Base-by-base conservation (phyloP, 2,113 vertebrate genomes). In the Phaetusa simplex region DNA sequence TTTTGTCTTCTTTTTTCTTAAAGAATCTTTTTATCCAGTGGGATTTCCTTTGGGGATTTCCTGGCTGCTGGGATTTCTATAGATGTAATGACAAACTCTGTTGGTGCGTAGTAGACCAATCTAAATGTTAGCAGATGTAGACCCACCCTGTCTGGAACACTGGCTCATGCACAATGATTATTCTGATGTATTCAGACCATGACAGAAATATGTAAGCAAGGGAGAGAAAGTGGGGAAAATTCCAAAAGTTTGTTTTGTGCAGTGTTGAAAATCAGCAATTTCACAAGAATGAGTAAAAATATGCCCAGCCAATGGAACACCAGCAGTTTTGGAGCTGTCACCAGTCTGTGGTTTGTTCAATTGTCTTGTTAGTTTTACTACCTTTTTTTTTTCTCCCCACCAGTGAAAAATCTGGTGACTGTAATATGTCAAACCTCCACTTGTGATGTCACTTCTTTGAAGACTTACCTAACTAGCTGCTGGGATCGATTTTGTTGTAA, bases 401-500 rank as follows among this genome's bases (percentile, higher is more conserved):
- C 62, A 67, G 70, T 84, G 66, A 90, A 87, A 87, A 74, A 47
- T 45, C 62, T 56, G 26, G 17, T 81, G n/a, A 73, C 50, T 56
- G 61, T 38, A 76, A 56, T n/a, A 38, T 12, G 34, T 61, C 56
- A 70, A 71, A 93, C 36, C 86, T 89, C 87, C 4, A 5, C 32
- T 76, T 61, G 34, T 15, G 38, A 53, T 86, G 38, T 32, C 5
- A 13, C 56, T 92, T 79, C 53, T 93, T 73, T 11, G 17, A 69
- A 87, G 43, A 29, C 55, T 36, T 70, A 9, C 52, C 71, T 96
- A 97, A 53, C 93, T 97, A 76, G 78, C 73, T 79, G 61, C 66
- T 34, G 97, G 96, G 47, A 97, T 97, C 67, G 95, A 80, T 95
- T 98, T 98, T 20, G 97, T 92, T 26, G 97, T 96, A 85, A 98